Evolutionary conservation across 2,888 invertebrate species (phyloP), one percentile per base, ranked within the genome.

Genomic region (Cantharis flavilabris): DNA sequence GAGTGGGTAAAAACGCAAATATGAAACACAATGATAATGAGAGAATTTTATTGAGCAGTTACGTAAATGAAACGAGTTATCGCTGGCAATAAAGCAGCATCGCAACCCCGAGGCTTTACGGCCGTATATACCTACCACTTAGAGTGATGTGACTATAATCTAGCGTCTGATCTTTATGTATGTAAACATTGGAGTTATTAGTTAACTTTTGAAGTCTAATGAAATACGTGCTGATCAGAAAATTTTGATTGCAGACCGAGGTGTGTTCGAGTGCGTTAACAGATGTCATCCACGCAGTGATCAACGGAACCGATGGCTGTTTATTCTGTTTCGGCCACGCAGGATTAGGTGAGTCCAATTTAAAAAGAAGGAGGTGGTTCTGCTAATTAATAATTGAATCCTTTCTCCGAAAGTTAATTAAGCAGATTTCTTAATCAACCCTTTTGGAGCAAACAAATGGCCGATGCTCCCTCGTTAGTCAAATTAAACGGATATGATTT

Each of bases 231-330:
- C 78, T 77, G 80, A 80, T 79, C 77, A 72, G 77, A 75, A 75
- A 75, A 69, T 74, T 79, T 69, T 79, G 79, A 74, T 93, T 93
- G 20, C 92, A 98, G 97, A 93, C 95, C 84, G 98, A 98, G 89
- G 93, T 98, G 82, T 97, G 97, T 88, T 93, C 96, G 80, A 95
- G 95, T 85, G 96, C 97, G 71, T 91, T 98, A 83, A 96, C 96
- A 79, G 98, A 98, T 88, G 96, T 98, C 84, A 95, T 98, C 84
- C 97, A 97, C 86, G 96, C 97, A 63, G 98, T 98, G 83, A 95
- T 98, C 87, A 96, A 96, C 85, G 98, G 98, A 69, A 96, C 95
- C 63, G 98, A 98, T 88, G 97, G 97, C 81, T 96, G 96, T 89
- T 92, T 97, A 85, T 95, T 96, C 89, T 95, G 96, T 89, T 95